Percentiles rank a stretch among this genome's conserved stretches.
These are phyloP conservation scores for Phallusia fumigata DNA, from an alignment of 23 tunicate species.

Conservation along the genomic window DNA sequence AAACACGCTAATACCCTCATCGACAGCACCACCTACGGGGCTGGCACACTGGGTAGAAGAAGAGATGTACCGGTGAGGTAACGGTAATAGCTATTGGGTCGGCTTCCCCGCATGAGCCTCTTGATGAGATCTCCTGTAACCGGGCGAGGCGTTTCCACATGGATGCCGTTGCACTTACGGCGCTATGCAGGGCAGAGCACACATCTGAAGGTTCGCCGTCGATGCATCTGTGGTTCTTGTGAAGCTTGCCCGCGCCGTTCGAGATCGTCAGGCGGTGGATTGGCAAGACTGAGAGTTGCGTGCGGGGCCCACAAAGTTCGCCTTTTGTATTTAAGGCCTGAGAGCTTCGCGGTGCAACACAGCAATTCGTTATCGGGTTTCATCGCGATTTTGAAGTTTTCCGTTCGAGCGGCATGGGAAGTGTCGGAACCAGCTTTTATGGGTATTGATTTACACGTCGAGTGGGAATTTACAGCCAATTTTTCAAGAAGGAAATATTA, in stretches of 20 bases:
- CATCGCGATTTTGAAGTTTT: background rate
- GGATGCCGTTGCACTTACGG: background rate
- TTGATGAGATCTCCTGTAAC: background rate
- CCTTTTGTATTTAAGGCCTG: too few relatives aligned
- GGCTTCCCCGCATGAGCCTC: background rate
- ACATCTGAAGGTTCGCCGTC: background rate
- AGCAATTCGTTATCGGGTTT: background rate
- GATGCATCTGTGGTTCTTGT: too few relatives aligned
- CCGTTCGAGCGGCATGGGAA: background rate
- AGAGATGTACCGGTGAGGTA: background rate
- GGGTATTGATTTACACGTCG: conserved; percentile 3
- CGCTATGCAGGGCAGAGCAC: background rate
- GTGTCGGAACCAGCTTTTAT: background rate
- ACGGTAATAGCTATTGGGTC: background rate
- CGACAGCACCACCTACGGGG: conserved; percentile 8
- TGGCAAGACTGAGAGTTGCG: background rate
- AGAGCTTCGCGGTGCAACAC: too few relatives aligned
- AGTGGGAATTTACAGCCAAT: background rate
- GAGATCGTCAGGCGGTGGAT: too few relatives aligned
- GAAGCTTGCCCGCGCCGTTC: too few relatives aligned
- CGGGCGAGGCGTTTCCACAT: background rate
- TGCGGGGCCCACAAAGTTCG: background rate
- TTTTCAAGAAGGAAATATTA: too few relatives aligned
- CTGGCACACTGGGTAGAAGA: background rate
- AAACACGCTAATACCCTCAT: background rate